Conservation (phyloP, 2,888 invertebrate species). For the Diogma glabrata region DNA sequence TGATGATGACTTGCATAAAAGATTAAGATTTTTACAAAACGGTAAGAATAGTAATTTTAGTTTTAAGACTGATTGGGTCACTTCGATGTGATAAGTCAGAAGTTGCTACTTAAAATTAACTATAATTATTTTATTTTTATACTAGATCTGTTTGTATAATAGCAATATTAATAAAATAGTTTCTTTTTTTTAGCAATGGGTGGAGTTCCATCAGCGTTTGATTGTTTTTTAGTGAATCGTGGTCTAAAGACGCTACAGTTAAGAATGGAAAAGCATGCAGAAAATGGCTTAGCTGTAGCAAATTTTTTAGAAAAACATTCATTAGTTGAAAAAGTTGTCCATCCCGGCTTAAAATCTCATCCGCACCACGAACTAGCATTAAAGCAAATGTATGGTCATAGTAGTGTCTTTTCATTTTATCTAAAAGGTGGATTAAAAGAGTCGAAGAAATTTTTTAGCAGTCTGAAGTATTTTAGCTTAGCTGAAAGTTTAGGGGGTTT, state of each 20-base stretch:
- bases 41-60: conserved; percentile 48
- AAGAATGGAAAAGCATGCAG: conserved; percentile 82
- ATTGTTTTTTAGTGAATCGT: conserved; percentile 85
- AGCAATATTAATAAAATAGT: not conserved
- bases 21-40: conserved; percentile 77
- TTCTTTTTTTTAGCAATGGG: conserved; percentile 40
- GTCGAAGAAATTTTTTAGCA: conserved; percentile 58
- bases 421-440: conserved; percentile 65
- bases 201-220: conserved; percentile 90
- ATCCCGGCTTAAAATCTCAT: conserved; percentile 78
- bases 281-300: conserved; percentile 65
- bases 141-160: not conserved
- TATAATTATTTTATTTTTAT: too few relatives aligned
- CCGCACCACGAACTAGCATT: conserved; percentile 72
- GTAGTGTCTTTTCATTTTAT: conserved; percentile 86
- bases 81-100: too few relatives aligned
- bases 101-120: too few relatives aligned
- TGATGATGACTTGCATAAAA: conserved; percentile 54
- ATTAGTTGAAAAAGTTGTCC: conserved; percentile 65
- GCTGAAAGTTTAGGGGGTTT: conserved; percentile 95
- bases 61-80: not conserved
- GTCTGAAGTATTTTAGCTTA: conserved; percentile 67
- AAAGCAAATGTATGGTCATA: conserved; percentile 74
- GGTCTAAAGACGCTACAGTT: conserved; percentile 88
- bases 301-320: conserved; percentile 71